Conservation (phyloP, 64 coral and sea anemone species). For the Platygyra sinensis region DNA sequence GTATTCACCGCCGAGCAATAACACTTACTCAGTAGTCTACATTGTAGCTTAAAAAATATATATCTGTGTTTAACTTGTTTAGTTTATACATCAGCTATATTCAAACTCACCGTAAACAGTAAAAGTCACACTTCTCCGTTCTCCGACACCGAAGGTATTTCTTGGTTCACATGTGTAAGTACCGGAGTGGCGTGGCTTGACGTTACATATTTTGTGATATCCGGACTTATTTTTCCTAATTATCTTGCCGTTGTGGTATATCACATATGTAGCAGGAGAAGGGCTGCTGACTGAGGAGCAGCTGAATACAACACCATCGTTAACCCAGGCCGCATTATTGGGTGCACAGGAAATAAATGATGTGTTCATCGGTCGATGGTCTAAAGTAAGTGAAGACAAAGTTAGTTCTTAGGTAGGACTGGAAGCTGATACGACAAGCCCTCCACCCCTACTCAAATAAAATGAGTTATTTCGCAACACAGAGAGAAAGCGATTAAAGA, state of each 20-base stretch:
- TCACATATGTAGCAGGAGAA: slow-evolving; percentile 14
- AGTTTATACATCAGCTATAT: background rate
- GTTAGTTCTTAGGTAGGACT: no score
- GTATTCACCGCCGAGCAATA: no score
- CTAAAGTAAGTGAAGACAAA: background rate
- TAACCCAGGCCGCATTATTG: background rate
- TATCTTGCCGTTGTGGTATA: slow-evolving; percentile 28
- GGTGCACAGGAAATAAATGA: slow-evolving; percentile 11
- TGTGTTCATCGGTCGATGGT: background rate
- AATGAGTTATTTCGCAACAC: no score
- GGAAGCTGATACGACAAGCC: no score
- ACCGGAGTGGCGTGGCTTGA: background rate
- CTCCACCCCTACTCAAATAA: no score
- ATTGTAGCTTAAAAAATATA: no score
- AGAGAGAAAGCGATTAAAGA: no score
- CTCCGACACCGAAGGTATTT: background rate
- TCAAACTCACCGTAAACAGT: background rate
- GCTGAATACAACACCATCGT: background rate
- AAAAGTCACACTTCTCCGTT: background rate
- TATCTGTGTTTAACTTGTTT: no score
- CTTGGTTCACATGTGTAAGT: slow-evolving; percentile 18
- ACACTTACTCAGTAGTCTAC: no score
- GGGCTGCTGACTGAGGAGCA: slow-evolving; percentile 12
- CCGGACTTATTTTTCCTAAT: slow-evolving; percentile 43
- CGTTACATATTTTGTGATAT: slow-evolving; percentile 46